A percentile compares a stretch with the other conserved stretches of the same genome.
These are phyloP conservation scores for Ceratothoa steindachneri DNA, from an alignment of 2,888 invertebrate species.

Conservation along the genomic window DNA sequence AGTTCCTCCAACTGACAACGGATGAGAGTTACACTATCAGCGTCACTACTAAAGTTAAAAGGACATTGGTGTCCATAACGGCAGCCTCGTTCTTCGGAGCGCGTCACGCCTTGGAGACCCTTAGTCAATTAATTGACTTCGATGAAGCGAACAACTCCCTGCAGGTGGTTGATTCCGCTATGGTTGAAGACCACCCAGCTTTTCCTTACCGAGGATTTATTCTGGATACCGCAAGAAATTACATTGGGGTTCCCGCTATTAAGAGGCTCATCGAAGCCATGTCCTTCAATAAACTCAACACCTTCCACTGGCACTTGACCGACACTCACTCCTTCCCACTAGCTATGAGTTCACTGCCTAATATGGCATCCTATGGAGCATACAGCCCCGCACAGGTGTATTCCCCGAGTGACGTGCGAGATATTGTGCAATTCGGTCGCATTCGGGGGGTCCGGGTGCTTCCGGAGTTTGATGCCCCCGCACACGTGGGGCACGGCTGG, in stretches of 20 bases:
- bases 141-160: constrained; percentile 31
- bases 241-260: constrained; percentile 39
- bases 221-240: constrained; percentile 57
- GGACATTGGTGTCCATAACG: constrained; percentile 17
- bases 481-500: constrained; percentile 66
- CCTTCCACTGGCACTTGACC: constrained; percentile 57
- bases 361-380: constrained; percentile 46
- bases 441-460: constrained; percentile 76
- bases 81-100: constrained; percentile 46
- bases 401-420: constrained; percentile 64
- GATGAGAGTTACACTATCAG: constrained; percentile 30
- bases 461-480: constrained; percentile 89
- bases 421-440: constrained; percentile 71
- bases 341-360: constrained; percentile 51
- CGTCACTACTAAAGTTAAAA: constrained; percentile 11
- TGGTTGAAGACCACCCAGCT: constrained; percentile 55
- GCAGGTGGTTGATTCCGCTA: constrained; percentile 26
- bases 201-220: constrained; percentile 59
- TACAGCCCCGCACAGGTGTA: constrained; percentile 60
- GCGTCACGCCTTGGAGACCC: constrained; percentile 46
- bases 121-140: constrained; percentile 42
- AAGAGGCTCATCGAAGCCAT: constrained; percentile 43
- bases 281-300: constrained; percentile 53
- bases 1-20: constrained; percentile 1
- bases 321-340: constrained; percentile 59